Percentiles rank a stretch among this genome's conserved stretches.
phyloP scores from a whole-genome alignment of 2,888 invertebrate genomes.

The Pheosia tremula region DNA sequence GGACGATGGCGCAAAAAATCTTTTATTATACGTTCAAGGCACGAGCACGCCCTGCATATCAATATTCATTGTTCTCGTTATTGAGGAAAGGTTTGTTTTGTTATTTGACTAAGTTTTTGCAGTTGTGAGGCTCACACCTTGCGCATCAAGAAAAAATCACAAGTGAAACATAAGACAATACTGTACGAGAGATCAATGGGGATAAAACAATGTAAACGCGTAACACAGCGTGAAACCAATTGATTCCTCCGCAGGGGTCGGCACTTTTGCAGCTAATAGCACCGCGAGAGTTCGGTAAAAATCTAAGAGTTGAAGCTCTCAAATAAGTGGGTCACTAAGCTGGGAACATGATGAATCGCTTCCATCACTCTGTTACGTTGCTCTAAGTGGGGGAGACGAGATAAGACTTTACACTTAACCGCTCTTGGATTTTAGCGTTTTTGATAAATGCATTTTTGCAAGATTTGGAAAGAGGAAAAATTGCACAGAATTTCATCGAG shows the following conservation, averaged over 20 bases:
- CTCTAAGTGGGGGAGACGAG: constrained; percentile 56
- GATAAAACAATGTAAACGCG: constrained; percentile 58
- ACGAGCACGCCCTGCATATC: constrained; percentile 48
- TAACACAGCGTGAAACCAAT: constrained; percentile 59
- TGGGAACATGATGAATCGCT: constrained; percentile 74
- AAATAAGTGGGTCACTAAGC: constrained; percentile 70
- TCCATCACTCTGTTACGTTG: constrained; percentile 67
- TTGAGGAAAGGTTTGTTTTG: constrained; percentile 36
- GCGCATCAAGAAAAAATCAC: not conserved
- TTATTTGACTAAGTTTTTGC: constrained; percentile 27
- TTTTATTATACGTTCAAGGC: constrained; percentile 52
- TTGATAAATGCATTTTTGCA: constrained; percentile 53
- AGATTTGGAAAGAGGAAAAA: constrained; percentile 27
- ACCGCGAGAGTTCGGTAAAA: constrained; percentile 53
- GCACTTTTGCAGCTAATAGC: constrained; percentile 46
- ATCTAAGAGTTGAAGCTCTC: constrained; percentile 46
- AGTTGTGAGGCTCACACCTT: not conserved
- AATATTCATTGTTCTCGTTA: constrained; percentile 51
- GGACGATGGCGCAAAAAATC: constrained; percentile 58
- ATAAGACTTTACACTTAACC: constrained; percentile 67
- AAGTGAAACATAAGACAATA: constrained; percentile 11
- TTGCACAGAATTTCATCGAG: constrained; percentile 20
- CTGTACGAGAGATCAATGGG: constrained; percentile 43
- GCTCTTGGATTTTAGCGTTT: constrained; percentile 45
- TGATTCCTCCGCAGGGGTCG: constrained; percentile 61